These are phyloP conservation scores for Andrena minutula DNA, from an alignment of 2,888 invertebrate genomes.

Conservation along the genomic window DNA sequence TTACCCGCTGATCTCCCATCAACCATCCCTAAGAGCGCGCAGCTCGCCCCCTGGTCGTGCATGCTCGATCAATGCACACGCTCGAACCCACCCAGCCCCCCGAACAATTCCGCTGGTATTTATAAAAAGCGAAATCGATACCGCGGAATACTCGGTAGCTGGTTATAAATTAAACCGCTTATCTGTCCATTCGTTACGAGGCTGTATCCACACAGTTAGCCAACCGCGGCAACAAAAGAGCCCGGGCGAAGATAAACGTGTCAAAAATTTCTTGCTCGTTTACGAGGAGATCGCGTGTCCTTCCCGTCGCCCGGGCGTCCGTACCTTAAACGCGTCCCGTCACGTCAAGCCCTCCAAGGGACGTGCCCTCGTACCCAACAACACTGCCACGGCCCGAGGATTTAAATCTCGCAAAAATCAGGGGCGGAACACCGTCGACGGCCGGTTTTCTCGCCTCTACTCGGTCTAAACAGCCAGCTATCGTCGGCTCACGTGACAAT, in stretches of 20 bases:
- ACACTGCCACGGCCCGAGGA: neutral
- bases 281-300: conserved; percentile 68
- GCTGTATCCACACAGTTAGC: conserved; percentile 29
- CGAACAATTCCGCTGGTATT: conserved; percentile 28
- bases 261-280: conserved; percentile 69
- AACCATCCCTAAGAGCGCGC: neutral
- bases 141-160: conserved; percentile 47
- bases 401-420: conserved; percentile 69
- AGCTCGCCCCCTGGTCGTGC: neutral
- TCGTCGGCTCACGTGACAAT: conserved; percentile 70
- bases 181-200: conserved; percentile 46
- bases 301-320: conserved; percentile 12
- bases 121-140: conserved; percentile 42
- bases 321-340: conserved; percentile 58
- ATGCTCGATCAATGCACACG: conserved; percentile 18
- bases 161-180: conserved; percentile 62
- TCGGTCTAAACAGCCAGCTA: conserved; percentile 22
- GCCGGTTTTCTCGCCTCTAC: conserved; percentile 43
- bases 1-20: neutral
- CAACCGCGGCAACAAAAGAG: conserved; percentile 38
- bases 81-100: conserved; percentile 10
- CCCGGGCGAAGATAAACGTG: conserved; percentile 62
- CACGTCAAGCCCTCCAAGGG: conserved; percentile 60
- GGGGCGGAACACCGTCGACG: conserved; percentile 27
- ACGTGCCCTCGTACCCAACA: conserved; percentile 19